Conservation (phyloP, 2,113 vertebrate species). For the Trichechus manatus region DNA sequence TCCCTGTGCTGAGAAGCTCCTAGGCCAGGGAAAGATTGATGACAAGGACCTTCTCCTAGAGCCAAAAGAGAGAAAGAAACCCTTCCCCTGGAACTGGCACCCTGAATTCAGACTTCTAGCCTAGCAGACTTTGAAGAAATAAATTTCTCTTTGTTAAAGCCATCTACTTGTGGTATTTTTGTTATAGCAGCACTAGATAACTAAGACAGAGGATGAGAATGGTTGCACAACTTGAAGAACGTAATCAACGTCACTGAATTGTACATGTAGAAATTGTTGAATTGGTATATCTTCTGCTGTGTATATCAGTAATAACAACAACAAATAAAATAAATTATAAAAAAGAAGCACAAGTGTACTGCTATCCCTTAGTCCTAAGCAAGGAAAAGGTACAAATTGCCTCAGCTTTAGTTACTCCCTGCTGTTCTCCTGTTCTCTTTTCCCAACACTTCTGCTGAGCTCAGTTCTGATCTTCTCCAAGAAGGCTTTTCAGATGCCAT, state of each 20-base stretch:
- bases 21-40: no score
- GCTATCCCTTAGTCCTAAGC: not conserved
- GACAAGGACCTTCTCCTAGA: no score
- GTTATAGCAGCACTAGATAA: no score
- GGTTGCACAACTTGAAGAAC: not conserved
- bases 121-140: no score
- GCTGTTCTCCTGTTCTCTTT: not conserved
- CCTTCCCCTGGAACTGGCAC: no score
- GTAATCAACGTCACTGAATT: not conserved
- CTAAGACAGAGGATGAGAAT: not conserved
- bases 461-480: not conserved
- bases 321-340: no score
- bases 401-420: not conserved
- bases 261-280: not conserved
- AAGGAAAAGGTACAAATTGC: not conserved
- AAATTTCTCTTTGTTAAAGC: no score
- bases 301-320: not conserved
- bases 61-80: no score
- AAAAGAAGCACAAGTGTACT: no score
- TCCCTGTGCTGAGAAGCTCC: no score
- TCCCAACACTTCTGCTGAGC: not conserved
- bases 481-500: not conserved
- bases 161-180: no score
- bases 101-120: no score
- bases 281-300: not conserved